Percentiles rank a stretch among this genome's conserved stretches.
Conservation (phyloP, 2,888 invertebrate genomes). For the Phyto melanocephala region DNA sequence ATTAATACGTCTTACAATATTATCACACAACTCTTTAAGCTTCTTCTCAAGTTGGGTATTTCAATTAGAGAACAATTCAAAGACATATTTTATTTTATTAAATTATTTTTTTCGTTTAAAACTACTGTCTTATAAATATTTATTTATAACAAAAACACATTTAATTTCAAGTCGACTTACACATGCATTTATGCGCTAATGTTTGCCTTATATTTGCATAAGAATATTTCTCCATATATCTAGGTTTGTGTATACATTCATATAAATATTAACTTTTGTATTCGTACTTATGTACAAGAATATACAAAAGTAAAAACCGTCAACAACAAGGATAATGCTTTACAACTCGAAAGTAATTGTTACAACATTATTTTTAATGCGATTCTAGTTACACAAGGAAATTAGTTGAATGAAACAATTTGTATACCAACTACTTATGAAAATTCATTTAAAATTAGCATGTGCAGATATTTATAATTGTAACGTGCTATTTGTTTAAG, state of each 20-base stretch:
- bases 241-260: not conserved
- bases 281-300: not conserved
- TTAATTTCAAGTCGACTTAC: not conserved
- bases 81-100: too few relatives aligned
- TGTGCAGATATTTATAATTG: too few relatives aligned
- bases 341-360: conserved; percentile 16
- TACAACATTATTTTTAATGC: conserved; percentile 19
- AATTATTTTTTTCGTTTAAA: not conserved
- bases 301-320: not conserved
- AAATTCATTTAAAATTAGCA: too few relatives aligned
- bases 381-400: conserved; percentile 13
- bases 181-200: not conserved
- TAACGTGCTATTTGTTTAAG: too few relatives aligned
- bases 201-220: not conserved
- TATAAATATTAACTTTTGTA: not conserved
- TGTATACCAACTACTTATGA: not conserved
- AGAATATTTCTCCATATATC: not conserved
- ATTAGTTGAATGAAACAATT: conserved; percentile 2
- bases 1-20: too few relatives aligned
- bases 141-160: not conserved
- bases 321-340: conserved; percentile 3
- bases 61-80: too few relatives aligned
- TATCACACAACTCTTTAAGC: too few relatives aligned
- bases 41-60: too few relatives aligned
- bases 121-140: not conserved